Evolutionary conservation across 2,797 vertebrate genomes (phyloP), one percentile per base, ranked within the genome.

Genomic region (Scolopax rusticola): DNA sequence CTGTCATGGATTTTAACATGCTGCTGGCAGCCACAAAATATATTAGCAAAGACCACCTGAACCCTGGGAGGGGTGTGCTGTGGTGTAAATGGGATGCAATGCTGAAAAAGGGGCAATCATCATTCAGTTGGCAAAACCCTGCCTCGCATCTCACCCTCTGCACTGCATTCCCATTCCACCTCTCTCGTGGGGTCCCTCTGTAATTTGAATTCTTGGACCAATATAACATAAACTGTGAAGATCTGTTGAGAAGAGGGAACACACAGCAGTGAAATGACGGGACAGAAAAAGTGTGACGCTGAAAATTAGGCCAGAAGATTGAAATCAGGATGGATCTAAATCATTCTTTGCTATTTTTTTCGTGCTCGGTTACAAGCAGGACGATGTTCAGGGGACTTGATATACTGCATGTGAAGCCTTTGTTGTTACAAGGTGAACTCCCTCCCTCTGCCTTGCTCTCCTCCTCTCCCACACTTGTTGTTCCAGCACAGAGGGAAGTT

Each of bases 401-500:
- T 86, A 93, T 94, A 96, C 87, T 90, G 90, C 90, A 85, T 87
- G 89, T 89, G 93, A 95, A 97, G 84, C 61, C 78, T 95, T 95
- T 97, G 95, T 96, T 97, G 71, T 96, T 90, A 61, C 65, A 95
- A 97, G 95, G 78, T 93, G 94, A 91, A 95, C 87, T 84, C 93
- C 90, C 87, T 92, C 80, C 77, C 57, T 80, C 69, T 50, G 87
- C 87, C 61, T 90, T 96, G 83, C 89, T 93, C 91, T 94, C 76
- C 95, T 97, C 32, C 10, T 96, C 95, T 97, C 96, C 95, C 97
- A 98, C 95, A 84, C 91, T 96, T 97, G 94, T 98, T 97, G 93
- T 97, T 98, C 97, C 97, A 97, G 97, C 97, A 96, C 89, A 96
- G 93, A 96, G 95, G 84, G 97, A 96, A 97, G 96, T 94, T 97